A percentile compares a stretch with the other conserved stretches of the same genome.
Evolutionary conservation across 2,797 vertebrate species (phyloP).

Genomic region (Cuniculus paca): DNA sequence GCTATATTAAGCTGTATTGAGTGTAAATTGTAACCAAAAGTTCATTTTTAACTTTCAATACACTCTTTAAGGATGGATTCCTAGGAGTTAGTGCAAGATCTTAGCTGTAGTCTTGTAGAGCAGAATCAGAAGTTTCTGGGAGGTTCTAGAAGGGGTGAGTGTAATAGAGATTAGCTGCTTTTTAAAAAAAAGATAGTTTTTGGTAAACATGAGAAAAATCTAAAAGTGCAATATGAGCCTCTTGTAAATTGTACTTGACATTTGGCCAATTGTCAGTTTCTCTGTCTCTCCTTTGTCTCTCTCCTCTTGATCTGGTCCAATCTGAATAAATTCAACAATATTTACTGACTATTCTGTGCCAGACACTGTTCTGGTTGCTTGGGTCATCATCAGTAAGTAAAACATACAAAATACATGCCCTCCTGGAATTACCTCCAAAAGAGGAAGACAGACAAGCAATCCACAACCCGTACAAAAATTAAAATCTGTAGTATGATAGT

Average conservation of each 20-base stretch:
- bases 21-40: conserved; percentile 51
- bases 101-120: neutral
- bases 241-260: conserved; percentile 4
- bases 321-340: conserved; percentile 11
- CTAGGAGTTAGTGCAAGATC: neutral
- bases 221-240: neutral
- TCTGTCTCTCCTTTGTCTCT: conserved; percentile 45
- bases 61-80: neutral
- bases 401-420: neutral
- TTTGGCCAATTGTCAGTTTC: neutral
- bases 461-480: neutral
- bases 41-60: neutral
- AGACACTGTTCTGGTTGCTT: neutral
- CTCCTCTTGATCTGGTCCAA: neutral
- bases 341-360: neutral
- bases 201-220: conserved; percentile 19
- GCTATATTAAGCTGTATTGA: neutral
- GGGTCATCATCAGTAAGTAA: neutral
- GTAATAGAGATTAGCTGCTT: neutral
- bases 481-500: neutral
- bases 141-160: neutral
- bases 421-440: neutral
- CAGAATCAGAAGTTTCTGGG: neutral
- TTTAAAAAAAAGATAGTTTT: neutral
- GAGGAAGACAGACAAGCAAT: conserved; percentile 2